Evolutionary conservation across 2,113 vertebrate genomes (phyloP).

Genomic region (Acanthochromis polyacanthus): DNA sequence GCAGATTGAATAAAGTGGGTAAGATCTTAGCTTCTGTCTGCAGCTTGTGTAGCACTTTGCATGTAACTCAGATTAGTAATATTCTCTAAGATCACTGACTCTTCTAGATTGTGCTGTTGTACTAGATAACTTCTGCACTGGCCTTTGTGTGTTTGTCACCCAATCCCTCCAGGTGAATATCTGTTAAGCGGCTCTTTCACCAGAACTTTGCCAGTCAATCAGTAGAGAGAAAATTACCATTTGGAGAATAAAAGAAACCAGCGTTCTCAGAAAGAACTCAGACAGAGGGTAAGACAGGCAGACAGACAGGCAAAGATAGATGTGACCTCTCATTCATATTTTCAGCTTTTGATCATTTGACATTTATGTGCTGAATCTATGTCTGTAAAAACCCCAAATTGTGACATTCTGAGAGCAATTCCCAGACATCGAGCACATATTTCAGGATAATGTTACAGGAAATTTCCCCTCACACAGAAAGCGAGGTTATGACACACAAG

Average conservation of each 20-base stretch:
- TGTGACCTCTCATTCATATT: slow-evolving; percentile 54
- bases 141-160: slow-evolving; percentile 39
- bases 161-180: slow-evolving; percentile 57
- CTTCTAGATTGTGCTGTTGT: neutral
- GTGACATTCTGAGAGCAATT: slow-evolving; percentile 69
- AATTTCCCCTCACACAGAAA: slow-evolving; percentile 70
- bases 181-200: slow-evolving; percentile 61
- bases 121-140: slow-evolving; percentile 23
- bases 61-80: neutral
- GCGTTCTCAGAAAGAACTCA: slow-evolving; percentile 18
- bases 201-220: slow-evolving; percentile 79
- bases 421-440: slow-evolving; percentile 66
- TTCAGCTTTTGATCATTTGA: slow-evolving; percentile 60
- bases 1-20: too few species aligned
- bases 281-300: slow-evolving; percentile 35
- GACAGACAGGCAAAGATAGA: slow-evolving; percentile 57
- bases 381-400: slow-evolving; percentile 47
- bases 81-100: neutral
- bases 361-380: slow-evolving; percentile 54
- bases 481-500: slow-evolving; percentile 72
- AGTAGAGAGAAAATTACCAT: slow-evolving; percentile 79
- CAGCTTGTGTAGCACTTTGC: too few species aligned
- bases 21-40: too few species aligned
- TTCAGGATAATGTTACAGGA: slow-evolving; percentile 74
- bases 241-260: slow-evolving; percentile 66